Evolutionary conservation across 2,113 vertebrate species (phyloP).

Genomic region (Nanorana parkeri): DNA sequence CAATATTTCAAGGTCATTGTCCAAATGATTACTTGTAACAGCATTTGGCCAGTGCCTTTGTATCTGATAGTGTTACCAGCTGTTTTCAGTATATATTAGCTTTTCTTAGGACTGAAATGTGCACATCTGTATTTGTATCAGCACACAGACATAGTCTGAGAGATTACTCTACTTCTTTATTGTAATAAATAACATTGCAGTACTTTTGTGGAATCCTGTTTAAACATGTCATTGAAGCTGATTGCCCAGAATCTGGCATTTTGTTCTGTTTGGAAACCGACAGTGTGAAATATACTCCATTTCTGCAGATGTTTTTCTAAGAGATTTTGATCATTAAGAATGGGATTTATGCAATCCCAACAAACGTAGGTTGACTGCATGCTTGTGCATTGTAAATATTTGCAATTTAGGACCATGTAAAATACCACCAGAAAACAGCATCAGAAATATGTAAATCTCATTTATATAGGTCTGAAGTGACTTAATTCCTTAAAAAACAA

Average conservation of each 20-base stretch:
- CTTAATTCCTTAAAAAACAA: constrained; percentile 58
- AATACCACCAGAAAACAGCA: constrained; percentile 47
- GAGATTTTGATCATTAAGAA: constrained; percentile 49
- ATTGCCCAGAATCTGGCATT: background rate
- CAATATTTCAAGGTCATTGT: constrained; percentile 67
- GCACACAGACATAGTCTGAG: too few species aligned
- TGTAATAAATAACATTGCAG: too few species aligned
- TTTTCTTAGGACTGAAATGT: constrained; percentile 9
- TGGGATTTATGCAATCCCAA: constrained; percentile 46
- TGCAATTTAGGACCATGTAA: constrained; percentile 50
- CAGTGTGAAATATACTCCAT: constrained; percentile 27
- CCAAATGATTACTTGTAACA: constrained; percentile 66
- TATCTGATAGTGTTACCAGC: constrained; percentile 57
- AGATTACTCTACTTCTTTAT: too few species aligned
- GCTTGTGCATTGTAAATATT: constrained; percentile 42
- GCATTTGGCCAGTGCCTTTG: constrained; percentile 61
- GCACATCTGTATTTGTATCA: constrained; percentile 4
- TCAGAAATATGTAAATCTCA: constrained; percentile 53
- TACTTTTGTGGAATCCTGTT: background rate
- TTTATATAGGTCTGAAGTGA: constrained; percentile 55
- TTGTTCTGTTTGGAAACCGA: constrained; percentile 40
- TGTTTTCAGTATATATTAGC: constrained; percentile 47
- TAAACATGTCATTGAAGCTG: background rate
- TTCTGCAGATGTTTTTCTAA: constrained; percentile 48
- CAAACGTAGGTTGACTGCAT: constrained; percentile 44